Evolutionary conservation across 92 coral and sea anemone genomes (phyloP), one percentile per base, ranked within the genome.

Genomic region (Paramuricea clavata): DNA sequence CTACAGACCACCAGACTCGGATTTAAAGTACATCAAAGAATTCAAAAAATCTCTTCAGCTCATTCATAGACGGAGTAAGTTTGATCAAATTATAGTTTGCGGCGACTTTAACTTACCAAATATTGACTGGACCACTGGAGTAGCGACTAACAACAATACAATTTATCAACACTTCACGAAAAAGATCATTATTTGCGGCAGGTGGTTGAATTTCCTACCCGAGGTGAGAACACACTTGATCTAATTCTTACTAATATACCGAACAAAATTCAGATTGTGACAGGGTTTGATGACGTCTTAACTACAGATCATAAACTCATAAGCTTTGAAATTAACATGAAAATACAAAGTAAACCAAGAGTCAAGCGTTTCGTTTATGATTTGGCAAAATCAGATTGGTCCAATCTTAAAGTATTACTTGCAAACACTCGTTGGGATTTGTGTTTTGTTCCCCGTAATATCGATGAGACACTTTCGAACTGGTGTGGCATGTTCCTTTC

Each of bases 401-500:
- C 44, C 44, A 39, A 39, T 39, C 44, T 39, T 39, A 39, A 39
- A 39, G 44, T 39, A 39, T 10, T 39, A 39, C 44, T 39, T 39
- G 44, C 44, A 39, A 39, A 39, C 44, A 39, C 44, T 39, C 44
- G 44, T 39, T 39, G 44, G 44, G 44, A 39, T 39, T 39, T 10
- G 10, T 39, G 44, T 39, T 39, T 39, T 39, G 10, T 39, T 39
- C 44, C 44, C 44, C 5, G 44, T 39, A 39, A 39, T 39, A 10
- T 88, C 34, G 87, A 87, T 62, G 87, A 82, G 34, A 87, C 93
- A 36, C 81, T 90, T 49, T 31, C 73, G 2, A 93, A 85, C 34
- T 85, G 93, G 93, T 87, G 87, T 59, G 89, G 90, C 60, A 41
- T 93, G 19, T 84, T 93, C 62, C 52, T 87, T 39, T 39, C 44